Evolutionary conservation across 1,140 invertebrate species (phyloP), one percentile per base, ranked within the genome.

Genomic region (Stegodyphus dumicola): DNA sequence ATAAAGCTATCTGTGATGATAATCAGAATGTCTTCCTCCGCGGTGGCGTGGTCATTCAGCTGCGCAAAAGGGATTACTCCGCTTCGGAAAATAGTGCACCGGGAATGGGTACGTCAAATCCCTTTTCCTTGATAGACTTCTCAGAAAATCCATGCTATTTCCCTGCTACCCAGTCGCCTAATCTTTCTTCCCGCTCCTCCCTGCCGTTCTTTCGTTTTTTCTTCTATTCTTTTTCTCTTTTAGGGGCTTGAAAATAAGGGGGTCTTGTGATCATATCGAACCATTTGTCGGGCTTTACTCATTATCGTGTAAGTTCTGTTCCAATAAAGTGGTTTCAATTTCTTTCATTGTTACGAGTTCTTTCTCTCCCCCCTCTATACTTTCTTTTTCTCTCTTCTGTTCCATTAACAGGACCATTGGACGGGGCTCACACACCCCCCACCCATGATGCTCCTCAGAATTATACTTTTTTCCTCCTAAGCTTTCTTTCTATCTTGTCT

Each of bases 311-410:
- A 77, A 70, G 52, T 85, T 85, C 81, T 66, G 77, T 85, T 85
- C 81, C 73, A 85, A 85, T 85, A 85, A 85, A 85, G 81, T 75
- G 81, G 81, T 85, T 85, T 85, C 81, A 85, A 85, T 85, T 85
- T 85, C 81, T 85, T 85, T 85, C 77, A 85, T 85, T 85, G 81
- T 85, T 85, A 18, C 53, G 7, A 75, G 17, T 51, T 4, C 9
- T 60, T 75, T 75, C 52, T 67, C 52, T 18, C 49, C 17, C 17
- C 17, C 52, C 11, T 70, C 11, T 17, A 5, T 7, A 49, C 6
- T 52, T 13, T 6, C 60, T 56, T 33, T 48, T 69, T 49, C 15
- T 52, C 52, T 56, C 67, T 70, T n/a, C 13, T 52, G 69, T 49
- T 74, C 81, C 74, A 85, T 85, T 85, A 85, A 76, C 81, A 85